These are phyloP conservation scores for Cryptotermes secundus DNA, from an alignment of 1,140 invertebrate genomes.

Conservation along the genomic window DNA sequence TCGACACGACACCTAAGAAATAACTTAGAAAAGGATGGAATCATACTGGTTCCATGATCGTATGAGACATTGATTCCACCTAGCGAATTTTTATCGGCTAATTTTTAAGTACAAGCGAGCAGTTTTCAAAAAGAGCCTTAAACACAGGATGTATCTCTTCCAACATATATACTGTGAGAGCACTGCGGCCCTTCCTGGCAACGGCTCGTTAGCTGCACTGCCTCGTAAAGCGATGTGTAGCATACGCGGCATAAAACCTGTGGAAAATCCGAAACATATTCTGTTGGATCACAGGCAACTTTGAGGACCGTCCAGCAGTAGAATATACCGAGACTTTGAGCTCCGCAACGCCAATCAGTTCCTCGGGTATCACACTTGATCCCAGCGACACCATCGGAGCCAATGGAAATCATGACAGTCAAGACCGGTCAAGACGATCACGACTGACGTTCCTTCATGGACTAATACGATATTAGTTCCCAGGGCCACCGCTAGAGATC, in stretches of 20 bases:
- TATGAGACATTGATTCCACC: too few relatives aligned
- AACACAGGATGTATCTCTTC: conserved; percentile 73
- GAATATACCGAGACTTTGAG: conserved; percentile 85
- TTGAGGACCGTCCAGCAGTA: conserved; percentile 72
- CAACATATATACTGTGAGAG: conserved; percentile 85
- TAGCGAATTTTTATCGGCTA: too few relatives aligned
- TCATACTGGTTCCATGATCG: too few relatives aligned
- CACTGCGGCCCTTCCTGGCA: conserved; percentile 72
- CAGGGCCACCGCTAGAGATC: conserved; percentile 50
- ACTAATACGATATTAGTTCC: conserved; percentile 74
- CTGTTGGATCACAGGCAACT: conserved; percentile 41
- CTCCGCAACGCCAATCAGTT: conserved; percentile 88
- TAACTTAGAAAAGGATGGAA: too few relatives aligned
- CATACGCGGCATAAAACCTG: conserved; percentile 76
- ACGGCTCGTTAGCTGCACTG: conserved; percentile 78
- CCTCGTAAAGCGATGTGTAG: conserved; percentile 76
- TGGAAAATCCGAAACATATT: conserved; percentile 35
- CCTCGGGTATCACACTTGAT: conserved; percentile 57
- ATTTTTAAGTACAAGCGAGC: background rate
- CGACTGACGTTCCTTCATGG: conserved; percentile 60
- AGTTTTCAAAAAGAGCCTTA: conserved; percentile 40
- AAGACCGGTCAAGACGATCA: too few relatives aligned
- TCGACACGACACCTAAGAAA: too few relatives aligned
- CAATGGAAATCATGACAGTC: too few relatives aligned
- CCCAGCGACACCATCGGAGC: background rate